These are phyloP conservation scores for Strigops habroptila DNA, from an alignment of 2,113 vertebrate genomes.

Conservation along the genomic window DNA sequence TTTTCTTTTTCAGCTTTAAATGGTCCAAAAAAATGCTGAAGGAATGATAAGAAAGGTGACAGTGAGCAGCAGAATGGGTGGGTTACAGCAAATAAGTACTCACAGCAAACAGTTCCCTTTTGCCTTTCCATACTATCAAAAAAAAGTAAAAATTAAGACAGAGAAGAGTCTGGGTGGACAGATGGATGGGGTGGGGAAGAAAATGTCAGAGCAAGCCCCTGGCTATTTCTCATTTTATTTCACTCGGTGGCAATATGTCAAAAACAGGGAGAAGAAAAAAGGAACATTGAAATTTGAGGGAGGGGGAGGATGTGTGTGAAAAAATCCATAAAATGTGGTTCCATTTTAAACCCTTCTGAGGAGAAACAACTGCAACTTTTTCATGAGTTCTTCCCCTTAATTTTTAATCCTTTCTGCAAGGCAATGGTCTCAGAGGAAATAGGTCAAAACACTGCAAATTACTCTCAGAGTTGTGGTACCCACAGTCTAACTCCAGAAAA, in stretches of 20 bases:
- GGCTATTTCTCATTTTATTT: conserved; percentile 57
- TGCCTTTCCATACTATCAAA: neutral
- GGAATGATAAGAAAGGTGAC: neutral
- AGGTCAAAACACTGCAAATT: neutral
- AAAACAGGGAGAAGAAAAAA: conserved; percentile 24
- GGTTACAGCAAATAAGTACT: neutral
- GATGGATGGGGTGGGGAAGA: conserved; percentile 20
- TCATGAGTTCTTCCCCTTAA: neutral
- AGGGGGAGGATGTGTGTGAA: conserved; percentile 16
- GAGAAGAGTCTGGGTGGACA: conserved; percentile 8
- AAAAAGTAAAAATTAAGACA: neutral
- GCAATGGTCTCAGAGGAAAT: neutral
- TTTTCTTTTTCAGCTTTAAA: neutral
- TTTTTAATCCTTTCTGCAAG: neutral
- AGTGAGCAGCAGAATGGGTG: neutral
- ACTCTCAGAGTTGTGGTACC: neutral
- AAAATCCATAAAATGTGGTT: conserved; percentile 38
- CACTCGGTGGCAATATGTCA: conserved; percentile 17
- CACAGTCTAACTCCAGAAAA: neutral
- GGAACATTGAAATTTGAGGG: conserved; percentile 34
- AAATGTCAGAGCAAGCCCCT: conserved; percentile 61
- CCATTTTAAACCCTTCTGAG: neutral
- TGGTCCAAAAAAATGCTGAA: neutral
- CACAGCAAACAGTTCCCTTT: neutral
- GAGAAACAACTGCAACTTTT: neutral